Evolutionary conservation across 2,113 vertebrate genomes (phyloP).

Genomic region (Cervus canadensis): DNA sequence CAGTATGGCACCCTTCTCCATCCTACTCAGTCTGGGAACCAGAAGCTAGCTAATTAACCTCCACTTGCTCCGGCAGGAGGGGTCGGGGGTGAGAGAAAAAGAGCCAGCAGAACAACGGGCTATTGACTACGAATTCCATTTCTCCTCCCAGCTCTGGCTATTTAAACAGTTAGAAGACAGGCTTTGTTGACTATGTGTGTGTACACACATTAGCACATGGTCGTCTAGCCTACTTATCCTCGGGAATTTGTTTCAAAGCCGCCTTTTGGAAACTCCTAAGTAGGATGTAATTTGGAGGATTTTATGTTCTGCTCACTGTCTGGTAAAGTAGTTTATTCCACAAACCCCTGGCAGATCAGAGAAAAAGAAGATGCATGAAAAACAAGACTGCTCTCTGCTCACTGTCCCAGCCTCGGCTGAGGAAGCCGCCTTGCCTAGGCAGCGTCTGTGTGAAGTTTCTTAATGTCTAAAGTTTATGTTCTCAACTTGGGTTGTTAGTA

Average conservation of each 20-base stretch:
- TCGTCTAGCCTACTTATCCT: conserved; percentile 77
- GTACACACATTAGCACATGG: conserved; percentile 69
- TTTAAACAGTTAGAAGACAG: conserved; percentile 58
- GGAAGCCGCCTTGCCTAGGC: background rate
- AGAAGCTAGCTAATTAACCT: background rate
- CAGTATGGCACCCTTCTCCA: background rate
- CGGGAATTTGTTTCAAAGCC: conserved; percentile 82
- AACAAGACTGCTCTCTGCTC: background rate
- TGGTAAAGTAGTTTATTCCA: conserved; percentile 60
- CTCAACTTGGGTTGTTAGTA: conserved; percentile 17
- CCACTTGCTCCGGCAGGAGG: background rate
- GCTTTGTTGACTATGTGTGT: conserved; percentile 40
- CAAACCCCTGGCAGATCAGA: background rate
- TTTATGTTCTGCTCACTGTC: conserved; percentile 75
- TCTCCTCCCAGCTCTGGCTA: conserved; percentile 59
- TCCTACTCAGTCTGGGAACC: background rate
- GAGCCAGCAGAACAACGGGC: conserved; percentile 31
- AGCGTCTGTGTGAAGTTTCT: conserved; percentile 1
- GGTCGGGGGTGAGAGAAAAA: background rate
- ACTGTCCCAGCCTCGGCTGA: background rate
- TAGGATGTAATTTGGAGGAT: conserved; percentile 78
- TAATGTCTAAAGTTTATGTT: background rate
- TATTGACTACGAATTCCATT: conserved; percentile 76
- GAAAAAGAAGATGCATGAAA: background rate
- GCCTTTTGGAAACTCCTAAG: conserved; percentile 81